Conservation (phyloP, 2,113 vertebrate genomes). For the Hyperoodon ampullatus region DNA sequence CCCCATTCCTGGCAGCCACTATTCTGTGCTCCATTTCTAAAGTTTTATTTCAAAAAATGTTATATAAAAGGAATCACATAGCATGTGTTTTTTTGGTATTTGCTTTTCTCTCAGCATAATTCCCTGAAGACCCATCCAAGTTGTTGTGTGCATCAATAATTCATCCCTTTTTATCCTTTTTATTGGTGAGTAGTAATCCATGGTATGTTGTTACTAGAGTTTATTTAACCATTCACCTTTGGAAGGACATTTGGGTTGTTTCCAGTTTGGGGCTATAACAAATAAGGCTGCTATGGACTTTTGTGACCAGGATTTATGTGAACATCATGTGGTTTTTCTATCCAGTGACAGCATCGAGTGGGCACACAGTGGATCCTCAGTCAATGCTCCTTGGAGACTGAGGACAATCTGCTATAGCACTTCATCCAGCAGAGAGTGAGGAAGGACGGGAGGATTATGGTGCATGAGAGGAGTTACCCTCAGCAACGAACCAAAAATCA, state of each 20-base stretch:
- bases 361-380: background rate
- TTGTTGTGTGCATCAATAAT: rapidly evolving
- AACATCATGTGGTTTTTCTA: background rate
- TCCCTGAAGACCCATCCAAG: background rate
- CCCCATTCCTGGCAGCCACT: background rate
- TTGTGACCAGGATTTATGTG: background rate
- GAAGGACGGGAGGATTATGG: background rate
- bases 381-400: background rate
- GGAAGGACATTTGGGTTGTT: background rate
- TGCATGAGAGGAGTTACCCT: rapidly evolving
- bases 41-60: background rate
- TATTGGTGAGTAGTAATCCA: background rate
- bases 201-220: background rate
- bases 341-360: rapidly evolving
- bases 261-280: background rate
- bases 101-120: background rate
- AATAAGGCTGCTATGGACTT: background rate
- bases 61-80: background rate
- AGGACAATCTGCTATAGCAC: background rate
- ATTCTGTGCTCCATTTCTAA: background rate
- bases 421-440: background rate
- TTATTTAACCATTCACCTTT: background rate
- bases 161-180: background rate
- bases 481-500: background rate
- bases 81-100: no score